These are phyloP conservation scores for Enteromius radiatus DNA, from an alignment of 2,797 vertebrate genomes.

Conservation along the genomic window DNA sequence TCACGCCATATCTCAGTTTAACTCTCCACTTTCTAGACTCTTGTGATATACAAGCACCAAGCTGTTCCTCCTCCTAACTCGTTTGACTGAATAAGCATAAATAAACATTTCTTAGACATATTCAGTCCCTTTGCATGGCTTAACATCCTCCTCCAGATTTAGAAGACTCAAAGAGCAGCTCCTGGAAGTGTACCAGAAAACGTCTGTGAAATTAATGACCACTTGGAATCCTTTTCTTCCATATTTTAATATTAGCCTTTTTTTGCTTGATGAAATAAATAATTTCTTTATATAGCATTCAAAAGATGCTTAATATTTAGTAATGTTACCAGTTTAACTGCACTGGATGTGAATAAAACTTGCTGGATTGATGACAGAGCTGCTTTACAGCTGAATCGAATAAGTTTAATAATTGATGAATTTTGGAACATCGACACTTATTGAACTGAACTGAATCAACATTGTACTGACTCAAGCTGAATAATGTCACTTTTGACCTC, in stretches of 20 bases:
- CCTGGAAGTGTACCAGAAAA: constrained; percentile 15
- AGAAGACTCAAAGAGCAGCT: neutral
- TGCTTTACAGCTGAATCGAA: neutral
- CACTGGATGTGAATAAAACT: neutral
- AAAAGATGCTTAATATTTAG: neutral
- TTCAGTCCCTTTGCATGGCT: constrained; percentile 10
- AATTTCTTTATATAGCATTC: neutral
- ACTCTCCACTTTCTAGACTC: constrained; percentile 39
- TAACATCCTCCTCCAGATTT: constrained; percentile 31
- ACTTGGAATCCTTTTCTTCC: neutral
- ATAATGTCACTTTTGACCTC: neutral
- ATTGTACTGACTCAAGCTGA: neutral
- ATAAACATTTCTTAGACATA: constrained; percentile 24
- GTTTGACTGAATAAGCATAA: constrained; percentile 37
- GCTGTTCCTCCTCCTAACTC: constrained; percentile 3
- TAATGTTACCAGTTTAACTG: neutral
- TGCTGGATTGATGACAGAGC: neutral
- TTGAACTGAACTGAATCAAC: neutral
- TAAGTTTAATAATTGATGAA: neutral
- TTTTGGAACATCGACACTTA: neutral
- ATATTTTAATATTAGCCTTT: neutral
- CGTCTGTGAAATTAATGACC: constrained; percentile 1
- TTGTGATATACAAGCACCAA: constrained; percentile 27
- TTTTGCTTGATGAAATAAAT: neutral
- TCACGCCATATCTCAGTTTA: constrained; percentile 48